These are phyloP conservation scores for Andinoacara biseriatus DNA, from an alignment of 2,113 vertebrate genomes.

Conservation along the genomic window DNA sequence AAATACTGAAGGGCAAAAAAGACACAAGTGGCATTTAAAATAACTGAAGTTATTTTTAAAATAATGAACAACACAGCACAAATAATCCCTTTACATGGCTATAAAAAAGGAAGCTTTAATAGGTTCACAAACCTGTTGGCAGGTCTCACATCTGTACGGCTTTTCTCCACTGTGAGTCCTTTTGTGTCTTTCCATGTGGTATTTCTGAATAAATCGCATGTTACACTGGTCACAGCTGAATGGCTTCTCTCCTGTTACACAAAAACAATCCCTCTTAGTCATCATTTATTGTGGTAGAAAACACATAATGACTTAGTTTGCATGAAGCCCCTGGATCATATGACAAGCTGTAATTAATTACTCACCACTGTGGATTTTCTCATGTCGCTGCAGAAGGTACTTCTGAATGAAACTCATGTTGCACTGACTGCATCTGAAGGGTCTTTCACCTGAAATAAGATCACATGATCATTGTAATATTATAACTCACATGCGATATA, in stretches of 20 bases:
- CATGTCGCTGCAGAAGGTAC: slow-evolving; percentile 95
- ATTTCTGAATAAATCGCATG: slow-evolving; percentile 99
- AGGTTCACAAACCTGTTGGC: slow-evolving; percentile 86
- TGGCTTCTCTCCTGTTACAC: slow-evolving; percentile 90
- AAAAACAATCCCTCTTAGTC: slow-evolving; percentile 1
- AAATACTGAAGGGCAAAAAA: slow-evolving; percentile 85
- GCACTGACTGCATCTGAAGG: slow-evolving; percentile 97
- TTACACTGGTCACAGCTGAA: slow-evolving; percentile 98
- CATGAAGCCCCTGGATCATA: neutral
- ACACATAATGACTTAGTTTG: neutral
- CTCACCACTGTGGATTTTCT: slow-evolving; percentile 96
- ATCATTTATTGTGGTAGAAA: neutral
- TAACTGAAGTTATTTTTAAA: neutral
- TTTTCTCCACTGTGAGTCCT: slow-evolving; percentile 99
- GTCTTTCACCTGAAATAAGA: slow-evolving; percentile 86
- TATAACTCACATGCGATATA: neutral
- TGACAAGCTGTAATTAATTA: neutral
- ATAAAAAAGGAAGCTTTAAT: neutral
- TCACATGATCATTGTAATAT: neutral
- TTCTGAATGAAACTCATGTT: slow-evolving; percentile 99
- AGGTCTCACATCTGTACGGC: slow-evolving; percentile 99
- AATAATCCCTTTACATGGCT: neutral
- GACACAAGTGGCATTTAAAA: neutral
- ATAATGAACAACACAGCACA: neutral
- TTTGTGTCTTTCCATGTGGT: slow-evolving; percentile 99